Base-by-base conservation (phyloP, 2,888 invertebrate species). In the Drymonia ruficornis region DNA sequence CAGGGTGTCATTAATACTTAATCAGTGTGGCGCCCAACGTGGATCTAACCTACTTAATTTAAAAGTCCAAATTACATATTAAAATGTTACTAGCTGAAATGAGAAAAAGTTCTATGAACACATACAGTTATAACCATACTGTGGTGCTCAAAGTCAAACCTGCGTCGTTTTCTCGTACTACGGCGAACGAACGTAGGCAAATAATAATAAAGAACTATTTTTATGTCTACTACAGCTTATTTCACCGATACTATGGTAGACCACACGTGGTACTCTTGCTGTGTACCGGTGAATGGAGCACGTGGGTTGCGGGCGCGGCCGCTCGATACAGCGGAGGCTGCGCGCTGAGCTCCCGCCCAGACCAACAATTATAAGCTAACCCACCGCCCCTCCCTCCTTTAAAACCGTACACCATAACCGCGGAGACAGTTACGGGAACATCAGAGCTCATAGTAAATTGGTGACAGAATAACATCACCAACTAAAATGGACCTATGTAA, bases 271-370 rank as follows among this genome's bases (percentile, higher is more conserved):
- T 54, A 55, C 49, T 59, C 55, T 61, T 65, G 57, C 58, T 60
- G 63, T 68, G 73, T 67, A 67, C 76, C 79, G 76, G 78, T 85
- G 87, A 87, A 86, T 87, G 86, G 60, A 82, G 68, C 85, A 84
- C 84, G 83, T 85, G 83, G 76, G 61, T 55, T 52, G 57, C 80
- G 85, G 87, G 84, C 80, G 86, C 82, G 86, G 84, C 74, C 86
- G 87, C 77, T 87, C 87, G 81, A 87, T 87, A 87, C 63, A 61
- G 74, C 80, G 84, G 87, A 87, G 87, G 86, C 87, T 87, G 87
- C 87, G 87, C 87, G 75, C 70, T 80, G 81, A 77, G 83, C 75
- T 70, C 71, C n/a, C 61, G 72, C 80, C 83, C 82, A 80, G 79
- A 49, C 34, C 55, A 40, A 62, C 75, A 67, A 63, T 34, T 50